Percentiles rank a stretch among this genome's conserved stretches.
phyloP scores from a whole-genome alignment of 2,888 invertebrate genomes.

The Branchipolynoe longqiensis region DNA sequence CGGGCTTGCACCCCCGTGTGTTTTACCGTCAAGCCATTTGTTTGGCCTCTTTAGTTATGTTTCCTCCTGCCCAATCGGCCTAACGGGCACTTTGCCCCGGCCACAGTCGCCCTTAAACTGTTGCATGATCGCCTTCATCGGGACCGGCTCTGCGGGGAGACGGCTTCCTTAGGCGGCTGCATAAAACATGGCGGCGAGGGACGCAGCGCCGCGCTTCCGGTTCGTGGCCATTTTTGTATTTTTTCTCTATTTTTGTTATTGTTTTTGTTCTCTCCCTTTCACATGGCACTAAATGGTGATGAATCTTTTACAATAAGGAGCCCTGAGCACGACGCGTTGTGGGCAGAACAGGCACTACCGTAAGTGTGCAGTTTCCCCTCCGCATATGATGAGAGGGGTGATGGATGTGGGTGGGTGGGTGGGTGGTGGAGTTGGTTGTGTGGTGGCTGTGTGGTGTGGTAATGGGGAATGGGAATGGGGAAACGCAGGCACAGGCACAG shows the following conservation, averaged over 20 bases:
- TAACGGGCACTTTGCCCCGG: slow-evolving; percentile 38
- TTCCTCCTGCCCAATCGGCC: slow-evolving; percentile 53
- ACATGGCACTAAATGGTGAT: slow-evolving; percentile 17
- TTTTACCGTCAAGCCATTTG: slow-evolving; percentile 56
- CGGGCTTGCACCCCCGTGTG: slow-evolving; percentile 10
- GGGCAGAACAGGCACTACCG: background rate
- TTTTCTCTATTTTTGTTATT: too few relatives aligned
- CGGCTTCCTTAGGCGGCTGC: slow-evolving; percentile 52
- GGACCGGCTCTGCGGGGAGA: slow-evolving; percentile 39
- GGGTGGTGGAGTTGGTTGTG: too few relatives aligned
- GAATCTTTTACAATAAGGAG: slow-evolving; percentile 56
- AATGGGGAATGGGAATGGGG: too few relatives aligned
- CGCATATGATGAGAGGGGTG: too few relatives aligned
- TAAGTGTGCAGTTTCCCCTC: too few relatives aligned
- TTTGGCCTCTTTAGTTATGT: slow-evolving; percentile 56
- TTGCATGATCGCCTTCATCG: slow-evolving; percentile 52
- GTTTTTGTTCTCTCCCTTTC: too few relatives aligned
- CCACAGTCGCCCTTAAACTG: slow-evolving; percentile 49
- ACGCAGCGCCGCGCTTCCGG: slow-evolving; percentile 20
- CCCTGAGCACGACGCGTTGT: background rate
- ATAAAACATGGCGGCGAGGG: slow-evolving; percentile 52
- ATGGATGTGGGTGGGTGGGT: too few relatives aligned
- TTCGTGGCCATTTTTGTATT: slow-evolving; percentile 13
- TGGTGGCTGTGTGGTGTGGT: too few relatives aligned
- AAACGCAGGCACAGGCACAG: too few relatives aligned